Percentiles rank a stretch among this genome's conserved stretches.
Evolutionary conservation across 2,888 invertebrate genomes (phyloP).

Genomic region (Panzeria rudis): DNA sequence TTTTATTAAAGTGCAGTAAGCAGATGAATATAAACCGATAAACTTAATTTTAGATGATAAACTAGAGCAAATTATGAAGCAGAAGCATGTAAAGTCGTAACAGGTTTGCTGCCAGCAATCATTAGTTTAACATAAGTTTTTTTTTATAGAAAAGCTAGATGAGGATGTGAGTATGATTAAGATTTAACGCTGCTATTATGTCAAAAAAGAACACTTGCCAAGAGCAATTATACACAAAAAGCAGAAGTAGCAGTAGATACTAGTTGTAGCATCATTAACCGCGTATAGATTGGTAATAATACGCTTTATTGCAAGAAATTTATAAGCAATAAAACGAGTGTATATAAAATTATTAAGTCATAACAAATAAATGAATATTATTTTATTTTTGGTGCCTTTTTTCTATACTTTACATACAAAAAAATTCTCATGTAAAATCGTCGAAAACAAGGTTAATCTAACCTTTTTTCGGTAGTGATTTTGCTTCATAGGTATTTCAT

Average conservation of each 20-base stretch:
- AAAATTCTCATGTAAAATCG: too few species aligned
- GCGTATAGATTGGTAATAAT: neutral
- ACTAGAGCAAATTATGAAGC: neutral
- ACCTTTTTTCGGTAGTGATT: too few species aligned
- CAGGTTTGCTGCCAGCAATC: constrained; percentile 21
- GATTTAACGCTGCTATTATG: neutral
- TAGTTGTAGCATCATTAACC: neutral
- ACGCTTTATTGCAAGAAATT: neutral
- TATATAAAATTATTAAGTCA: neutral
- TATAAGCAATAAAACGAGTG: neutral
- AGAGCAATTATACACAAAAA: constrained; percentile 1
- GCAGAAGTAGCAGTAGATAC: too few species aligned
- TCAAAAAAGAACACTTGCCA: constrained; percentile 23
- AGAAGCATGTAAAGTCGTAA: neutral
- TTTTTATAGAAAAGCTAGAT: neutral
- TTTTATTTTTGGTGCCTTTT: neutral
- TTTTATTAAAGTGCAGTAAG: constrained; percentile 25
- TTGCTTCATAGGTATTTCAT: too few species aligned
- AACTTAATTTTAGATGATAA: neutral
- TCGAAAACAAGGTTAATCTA: too few species aligned
- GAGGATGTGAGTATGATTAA: constrained; percentile 44
- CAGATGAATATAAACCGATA: constrained; percentile 20
- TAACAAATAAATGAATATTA: neutral
- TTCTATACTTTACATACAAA: too few species aligned
- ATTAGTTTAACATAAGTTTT: constrained; percentile 12